Percentiles rank a stretch among this genome's conserved stretches.
These are phyloP conservation scores for Spheniscus mendiculus DNA, from an alignment of 2,113 vertebrate species.

Conservation along the genomic window DNA sequence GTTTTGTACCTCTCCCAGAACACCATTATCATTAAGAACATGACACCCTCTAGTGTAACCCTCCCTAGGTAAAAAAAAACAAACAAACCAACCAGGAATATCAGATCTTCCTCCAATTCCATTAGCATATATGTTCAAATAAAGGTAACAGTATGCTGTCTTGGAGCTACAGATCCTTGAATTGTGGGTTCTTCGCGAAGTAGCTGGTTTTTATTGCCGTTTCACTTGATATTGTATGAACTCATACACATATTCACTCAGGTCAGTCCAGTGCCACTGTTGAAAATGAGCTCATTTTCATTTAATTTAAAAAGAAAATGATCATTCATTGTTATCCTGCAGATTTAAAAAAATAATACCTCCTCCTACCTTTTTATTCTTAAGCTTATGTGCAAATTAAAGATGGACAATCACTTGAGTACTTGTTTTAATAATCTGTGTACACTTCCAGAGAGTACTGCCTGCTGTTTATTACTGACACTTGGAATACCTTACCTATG, in stretches of 20 bases:
- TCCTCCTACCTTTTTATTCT: not conserved
- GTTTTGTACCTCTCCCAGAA: not conserved
- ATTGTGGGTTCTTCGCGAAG: not conserved
- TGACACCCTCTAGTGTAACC: not conserved
- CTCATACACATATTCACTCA: not conserved
- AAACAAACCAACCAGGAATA: not conserved
- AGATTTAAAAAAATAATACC: not conserved
- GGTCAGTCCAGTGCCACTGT: not conserved
- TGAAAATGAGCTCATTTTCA: not conserved
- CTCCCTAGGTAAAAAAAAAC: not conserved
- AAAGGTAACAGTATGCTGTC: not conserved
- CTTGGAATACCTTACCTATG: not conserved
- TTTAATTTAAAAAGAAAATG: not conserved
- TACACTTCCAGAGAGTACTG: not conserved
- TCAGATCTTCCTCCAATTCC: not conserved
- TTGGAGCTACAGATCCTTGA: not conserved
- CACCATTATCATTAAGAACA: not conserved
- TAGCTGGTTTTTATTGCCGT: not conserved
- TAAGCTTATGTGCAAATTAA: not conserved
- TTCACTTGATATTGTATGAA: not conserved
- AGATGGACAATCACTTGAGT: not conserved
- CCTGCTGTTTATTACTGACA: not conserved
- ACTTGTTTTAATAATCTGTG: not conserved
- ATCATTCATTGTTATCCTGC: not conserved
- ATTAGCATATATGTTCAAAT: not conserved